Evolutionary conservation across 2,888 invertebrate species (phyloP), one percentile per base, ranked within the genome.

Genomic region (Torymus auratus): DNA sequence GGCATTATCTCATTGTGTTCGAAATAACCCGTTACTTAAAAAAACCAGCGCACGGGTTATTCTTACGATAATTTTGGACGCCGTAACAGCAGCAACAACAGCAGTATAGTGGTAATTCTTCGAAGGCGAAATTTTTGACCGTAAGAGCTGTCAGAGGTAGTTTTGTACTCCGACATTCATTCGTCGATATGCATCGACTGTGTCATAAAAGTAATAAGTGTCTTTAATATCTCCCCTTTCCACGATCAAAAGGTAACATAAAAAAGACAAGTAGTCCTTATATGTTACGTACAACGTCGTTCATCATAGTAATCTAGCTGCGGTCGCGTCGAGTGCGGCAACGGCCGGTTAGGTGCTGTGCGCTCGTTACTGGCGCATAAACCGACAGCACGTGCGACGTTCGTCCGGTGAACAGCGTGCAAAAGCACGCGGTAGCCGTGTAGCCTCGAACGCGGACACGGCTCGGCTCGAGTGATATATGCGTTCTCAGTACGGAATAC

Each of bases 1-100:
- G 68, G 71, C 68, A 82, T 82, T 78, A 79, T 72, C 82, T 76
- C 78, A 69, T 79, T 76, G 82, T 77, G 71, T 68, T 69, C 41
- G 74, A 73, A 69, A 64, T 56, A 50, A 64, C 81, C 70, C 78
- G 78, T 78, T 78, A 74, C 60, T 28, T 65, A 70, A 74, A 69
- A 56, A 23, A 50, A 56, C 67, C 0, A 4, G 50, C 53, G 56
- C 28, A 28, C 64, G 28, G 61, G 41, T 64, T 7, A 41, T 41
- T 41, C 56, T 61, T 17, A 28, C 68, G 61, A 73, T 78, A 78
- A 78, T 78, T 78, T 68, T n/a, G 52, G 52, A 2, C 55, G 72
- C 20, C 52, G 20, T 17, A n/a, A 10, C 58, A 52, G 52, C 11
- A 20, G 15, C 53, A 61, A 58, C 13, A n/a, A 12, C 41, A n/a